Evolutionary conservation across 2,113 vertebrate species (phyloP).

Genomic region (Sigmodon hispidus): DNA sequence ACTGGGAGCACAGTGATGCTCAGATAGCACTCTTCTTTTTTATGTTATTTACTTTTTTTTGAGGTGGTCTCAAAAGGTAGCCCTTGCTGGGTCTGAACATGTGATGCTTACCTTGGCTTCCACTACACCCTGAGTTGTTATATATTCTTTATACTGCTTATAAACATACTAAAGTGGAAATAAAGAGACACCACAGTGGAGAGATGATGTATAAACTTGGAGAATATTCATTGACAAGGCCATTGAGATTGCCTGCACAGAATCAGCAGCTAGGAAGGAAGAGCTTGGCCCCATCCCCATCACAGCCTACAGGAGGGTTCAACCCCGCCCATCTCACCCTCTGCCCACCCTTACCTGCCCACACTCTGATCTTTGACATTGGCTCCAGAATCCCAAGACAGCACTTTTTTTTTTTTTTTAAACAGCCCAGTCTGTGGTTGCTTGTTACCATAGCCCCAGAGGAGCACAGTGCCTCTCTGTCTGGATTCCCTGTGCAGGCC

Average conservation of each 20-base stretch:
- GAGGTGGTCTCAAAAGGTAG: background rate
- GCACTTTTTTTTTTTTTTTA: too few species aligned
- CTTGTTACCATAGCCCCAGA: background rate
- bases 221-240: background rate
- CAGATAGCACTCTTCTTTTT: background rate
- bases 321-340: too few species aligned
- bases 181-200: background rate
- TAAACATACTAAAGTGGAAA: background rate
- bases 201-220: background rate
- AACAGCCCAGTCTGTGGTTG: background rate
- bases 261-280: too few species aligned
- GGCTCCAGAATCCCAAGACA: background rate
- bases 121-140: background rate
- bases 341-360: too few species aligned
- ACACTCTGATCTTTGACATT: background rate
- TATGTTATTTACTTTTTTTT: background rate
- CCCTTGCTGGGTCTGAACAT: background rate
- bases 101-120: background rate
- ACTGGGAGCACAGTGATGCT: background rate
- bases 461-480: background rate
- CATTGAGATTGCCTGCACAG: accelerated
- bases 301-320: too few species aligned
- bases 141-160: background rate
- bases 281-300: background rate
- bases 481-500: background rate